Evolutionary conservation across 2,113 vertebrate genomes (phyloP).

Genomic region (Labrus mixtus): DNA sequence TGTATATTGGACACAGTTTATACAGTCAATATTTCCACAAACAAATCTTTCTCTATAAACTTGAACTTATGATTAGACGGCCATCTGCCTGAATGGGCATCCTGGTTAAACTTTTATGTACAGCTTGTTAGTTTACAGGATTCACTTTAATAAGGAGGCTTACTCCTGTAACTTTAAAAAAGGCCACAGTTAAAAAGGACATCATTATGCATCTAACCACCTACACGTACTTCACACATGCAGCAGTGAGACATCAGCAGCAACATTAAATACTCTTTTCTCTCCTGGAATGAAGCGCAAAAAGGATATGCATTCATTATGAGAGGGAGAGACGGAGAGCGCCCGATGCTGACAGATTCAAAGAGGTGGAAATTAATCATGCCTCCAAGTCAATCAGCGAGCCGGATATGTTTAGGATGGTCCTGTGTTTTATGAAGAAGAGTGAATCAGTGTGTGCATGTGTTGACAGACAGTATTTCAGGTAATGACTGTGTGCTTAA

Average conservation of each 20-base stretch:
- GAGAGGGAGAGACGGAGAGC: conserved; percentile 8
- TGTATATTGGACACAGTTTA: background rate
- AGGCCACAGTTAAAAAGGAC: conserved; percentile 9
- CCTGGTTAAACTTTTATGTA: background rate
- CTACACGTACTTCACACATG: conserved; percentile 55
- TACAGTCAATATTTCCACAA: background rate
- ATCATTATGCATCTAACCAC: conserved; percentile 60
- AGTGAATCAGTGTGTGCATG: background rate
- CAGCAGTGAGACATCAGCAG: conserved; percentile 19
- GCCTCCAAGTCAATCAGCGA: conserved; percentile 4
- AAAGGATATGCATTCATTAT: conserved; percentile 42
- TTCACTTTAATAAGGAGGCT: background rate
- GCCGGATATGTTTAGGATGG: conserved; percentile 15
- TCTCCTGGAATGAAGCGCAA: conserved; percentile 47
- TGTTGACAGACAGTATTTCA: conserved; percentile 12
- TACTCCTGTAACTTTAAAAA: conserved; percentile 35
- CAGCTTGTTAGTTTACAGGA: conserved; percentile 1
- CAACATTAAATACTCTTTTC: conserved; percentile 7
- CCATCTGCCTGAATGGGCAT: too few species aligned
- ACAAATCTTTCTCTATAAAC: background rate
- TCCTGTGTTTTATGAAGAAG: conserved; percentile 11
- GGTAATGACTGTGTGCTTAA: conserved; percentile 27
- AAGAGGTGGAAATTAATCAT: conserved; percentile 66
- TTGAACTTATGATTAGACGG: background rate
- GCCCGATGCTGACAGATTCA: conserved; percentile 50